phyloP scores from a whole-genome alignment of 2,888 invertebrate genomes.

The Patella depressa region DNA sequence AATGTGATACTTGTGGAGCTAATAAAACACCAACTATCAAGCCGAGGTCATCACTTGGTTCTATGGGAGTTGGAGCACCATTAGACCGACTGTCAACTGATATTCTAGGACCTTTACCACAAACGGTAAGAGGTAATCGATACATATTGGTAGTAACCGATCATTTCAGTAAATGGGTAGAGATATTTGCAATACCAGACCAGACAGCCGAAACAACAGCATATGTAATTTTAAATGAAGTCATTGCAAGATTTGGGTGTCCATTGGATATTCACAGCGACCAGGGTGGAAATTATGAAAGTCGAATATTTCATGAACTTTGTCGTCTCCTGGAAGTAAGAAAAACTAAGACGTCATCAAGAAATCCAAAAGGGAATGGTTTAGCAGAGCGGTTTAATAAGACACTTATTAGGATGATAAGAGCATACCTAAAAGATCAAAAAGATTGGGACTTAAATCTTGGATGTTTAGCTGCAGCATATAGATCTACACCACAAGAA shows the following conservation, averaged over 20 bases:
- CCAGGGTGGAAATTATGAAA: constrained; percentile 38
- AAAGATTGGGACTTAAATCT: constrained; percentile 39
- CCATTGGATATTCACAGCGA: constrained; percentile 34
- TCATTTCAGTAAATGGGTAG: constrained; percentile 38
- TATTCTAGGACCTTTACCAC: constrained; percentile 36
- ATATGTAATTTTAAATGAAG: constrained; percentile 35
- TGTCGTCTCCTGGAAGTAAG: constrained; percentile 36
- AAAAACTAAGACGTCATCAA: constrained; percentile 33
- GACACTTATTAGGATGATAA: constrained; percentile 31
- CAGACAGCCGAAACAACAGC: constrained; percentile 35
- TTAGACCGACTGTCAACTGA: constrained; percentile 35
- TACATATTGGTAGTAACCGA: constrained; percentile 40
- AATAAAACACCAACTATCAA: constrained; percentile 24
- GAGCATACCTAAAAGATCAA: constrained; percentile 34
- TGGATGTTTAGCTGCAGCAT: constrained; percentile 36
- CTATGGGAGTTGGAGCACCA: constrained; percentile 30
- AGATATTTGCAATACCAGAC: constrained; percentile 33
- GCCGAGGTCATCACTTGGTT: constrained; percentile 28
- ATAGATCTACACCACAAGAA: constrained; percentile 32
- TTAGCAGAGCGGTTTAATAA: constrained; percentile 33
- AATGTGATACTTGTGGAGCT: constrained; percentile 32
- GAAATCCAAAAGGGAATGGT: constrained; percentile 37
- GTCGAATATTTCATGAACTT: constrained; percentile 33
- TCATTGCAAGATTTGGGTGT: constrained; percentile 32
- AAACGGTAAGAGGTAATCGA: constrained; percentile 34